Evolutionary conservation across 2,797 vertebrate species (phyloP), one percentile per base, ranked within the genome.

Genomic region (Sebastes minor): DNA sequence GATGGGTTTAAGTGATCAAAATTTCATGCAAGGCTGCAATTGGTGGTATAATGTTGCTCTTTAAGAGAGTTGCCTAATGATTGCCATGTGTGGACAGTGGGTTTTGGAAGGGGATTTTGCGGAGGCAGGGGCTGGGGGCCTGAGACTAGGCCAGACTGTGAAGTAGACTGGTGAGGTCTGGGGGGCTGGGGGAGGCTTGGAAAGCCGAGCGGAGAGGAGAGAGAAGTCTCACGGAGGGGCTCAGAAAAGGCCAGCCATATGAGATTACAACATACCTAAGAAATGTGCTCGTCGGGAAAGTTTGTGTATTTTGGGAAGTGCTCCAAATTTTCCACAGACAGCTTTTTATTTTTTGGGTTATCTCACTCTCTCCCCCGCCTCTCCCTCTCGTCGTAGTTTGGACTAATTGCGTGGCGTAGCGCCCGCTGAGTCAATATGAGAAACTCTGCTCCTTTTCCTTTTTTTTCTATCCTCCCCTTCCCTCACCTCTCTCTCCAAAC

Each of bases 1-100:
- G 94, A 94, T 90, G 92, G 92, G 93, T 94, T 95, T 94, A 94
- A 92, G 91, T 94, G 95, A 96, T 96, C 94, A 94, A 93, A 95
- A 95, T 95, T 95, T 94, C 94, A 93, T 87, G 83, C 80, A 88
- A 91, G 94, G 91, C 91, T 92, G 94, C 88, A 81, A 91, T 94
- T 78, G 82, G 89, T 90, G 92, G 94, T 95, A 92, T 95, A 95
- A 95, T 90, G 94, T 93, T 91, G 92, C 95, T 70, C 86, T 92
- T 90, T 91, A 93, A 91, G 92, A 94, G 92, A 92, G 91, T 91
- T 94, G 89, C 88, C 91, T 94, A 94, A 95, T 95, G 83, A 90
- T 89, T 95, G 92, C 82, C 94, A 95, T 94, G 91, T 92, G 96
- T 95, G 94, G 93, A 95, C 88, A 89, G 90, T 93, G 90, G 90